Evolutionary conservation across 23 tunicate species (phyloP), one percentile per base, ranked within the genome.

Genomic region (Halocynthia roretzi): DNA sequence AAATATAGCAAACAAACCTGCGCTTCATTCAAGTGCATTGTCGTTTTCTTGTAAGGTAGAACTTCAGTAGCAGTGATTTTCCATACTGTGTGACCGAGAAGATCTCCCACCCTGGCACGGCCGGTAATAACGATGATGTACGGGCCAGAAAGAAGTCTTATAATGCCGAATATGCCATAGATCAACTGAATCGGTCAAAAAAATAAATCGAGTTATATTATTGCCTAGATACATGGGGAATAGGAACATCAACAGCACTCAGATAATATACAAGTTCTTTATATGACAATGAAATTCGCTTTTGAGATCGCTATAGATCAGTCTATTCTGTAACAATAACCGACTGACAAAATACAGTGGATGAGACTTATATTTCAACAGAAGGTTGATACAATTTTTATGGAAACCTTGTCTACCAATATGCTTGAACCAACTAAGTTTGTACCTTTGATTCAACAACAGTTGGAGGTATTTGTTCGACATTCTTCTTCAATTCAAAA

Each of bases 151-250:
- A 82, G 72, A 58, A 92, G 72, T 48, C 68, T 78, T 53, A 92
- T 86, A 6, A 92, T 77, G 6, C 98, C 98, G 79, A 86, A 92
- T 61, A 92, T 82, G 17, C 87, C 98, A 82, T 74, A 86, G 58
- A 92, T 92, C 68, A 56, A 23, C 83, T 80, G 57, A 52, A 74
- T 53, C 0, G 2, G 5, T 31, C 44, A 31, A 4, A 31, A 1
- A 31, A 31, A 31, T 31, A 31, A 31, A 4, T 31, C 44, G 4
- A 31, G 44, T 31, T 31, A 31, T 31, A 31, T 31, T 31, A 31
- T 31, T 31, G 44, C 2, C 44, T 31, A 31, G 44, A 31, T 31
- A 31, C 4, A 31, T 31, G 4, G 44, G 44, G 44, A 1, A 31
- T 31, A 4, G 4, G 4, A 31, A 31, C 1, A 31, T 31, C 44